Evolutionary conservation across 2,797 vertebrate species (phyloP).

Genomic region (Enteromius treurensis): DNA sequence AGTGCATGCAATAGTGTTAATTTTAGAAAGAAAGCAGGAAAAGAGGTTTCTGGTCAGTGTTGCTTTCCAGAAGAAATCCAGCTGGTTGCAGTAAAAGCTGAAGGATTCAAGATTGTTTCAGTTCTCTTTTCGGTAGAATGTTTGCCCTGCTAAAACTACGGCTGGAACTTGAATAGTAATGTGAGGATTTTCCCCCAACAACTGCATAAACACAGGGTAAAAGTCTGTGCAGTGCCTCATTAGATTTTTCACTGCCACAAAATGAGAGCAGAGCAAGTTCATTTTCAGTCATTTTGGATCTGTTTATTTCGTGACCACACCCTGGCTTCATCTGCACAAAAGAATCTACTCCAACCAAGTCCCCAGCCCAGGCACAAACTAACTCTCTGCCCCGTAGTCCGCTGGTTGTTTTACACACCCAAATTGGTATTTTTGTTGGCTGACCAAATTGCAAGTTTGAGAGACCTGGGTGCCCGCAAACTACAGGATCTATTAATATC

Average conservation of each 20-base stretch:
- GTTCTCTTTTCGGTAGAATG: constrained; percentile 7
- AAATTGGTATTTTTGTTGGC: constrained; percentile 83
- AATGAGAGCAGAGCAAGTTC: constrained; percentile 54
- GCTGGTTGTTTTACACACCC: constrained; percentile 79
- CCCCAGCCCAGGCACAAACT: constrained; percentile 61
- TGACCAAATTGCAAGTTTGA: constrained; percentile 81
- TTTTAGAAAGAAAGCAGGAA: background rate
- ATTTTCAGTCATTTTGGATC: constrained; percentile 21
- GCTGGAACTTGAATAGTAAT: constrained; percentile 56
- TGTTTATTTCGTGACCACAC: constrained; percentile 56
- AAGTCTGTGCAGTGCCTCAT: constrained; percentile 63
- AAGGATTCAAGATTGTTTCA: background rate
- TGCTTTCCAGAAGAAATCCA: background rate
- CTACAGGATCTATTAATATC: constrained; percentile 82
- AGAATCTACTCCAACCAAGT: constrained; percentile 57
- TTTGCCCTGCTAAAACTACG: constrained; percentile 26
- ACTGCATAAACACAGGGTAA: constrained; percentile 66
- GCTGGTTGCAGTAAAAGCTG: background rate
- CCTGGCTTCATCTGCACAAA: constrained; percentile 58
- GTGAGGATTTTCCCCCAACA: constrained; percentile 62
- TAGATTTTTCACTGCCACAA: constrained; percentile 63
- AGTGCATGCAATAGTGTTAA: background rate
- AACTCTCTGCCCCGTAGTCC: constrained; percentile 68
- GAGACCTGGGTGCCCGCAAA: constrained; percentile 77
- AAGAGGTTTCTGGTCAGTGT: constrained; percentile 10